Evolutionary conservation across 2,797 vertebrate genomes (phyloP).

Genomic region (Esox lucius): DNA sequence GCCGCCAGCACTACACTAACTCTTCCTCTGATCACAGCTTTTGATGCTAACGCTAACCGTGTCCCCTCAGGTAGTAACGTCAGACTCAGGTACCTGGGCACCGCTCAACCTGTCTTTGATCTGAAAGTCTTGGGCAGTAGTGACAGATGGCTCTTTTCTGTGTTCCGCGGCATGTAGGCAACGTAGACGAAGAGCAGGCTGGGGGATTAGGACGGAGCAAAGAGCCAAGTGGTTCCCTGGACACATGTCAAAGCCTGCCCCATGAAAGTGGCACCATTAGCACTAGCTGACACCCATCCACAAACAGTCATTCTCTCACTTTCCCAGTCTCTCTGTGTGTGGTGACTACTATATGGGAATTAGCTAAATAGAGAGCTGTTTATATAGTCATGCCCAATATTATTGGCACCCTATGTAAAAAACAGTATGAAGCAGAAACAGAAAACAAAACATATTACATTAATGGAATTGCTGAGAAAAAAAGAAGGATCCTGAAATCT

Average conservation of each 20-base stretch:
- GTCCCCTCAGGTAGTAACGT: constrained; percentile 26
- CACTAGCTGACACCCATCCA: constrained; percentile 30
- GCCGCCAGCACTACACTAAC: not conserved
- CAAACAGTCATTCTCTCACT: not conserved
- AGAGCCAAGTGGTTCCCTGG: constrained; percentile 58
- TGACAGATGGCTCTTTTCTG: constrained; percentile 71
- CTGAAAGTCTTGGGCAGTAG: constrained; percentile 50
- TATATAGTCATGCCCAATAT: no score
- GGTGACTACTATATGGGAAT: no score
- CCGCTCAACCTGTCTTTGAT: constrained; percentile 40
- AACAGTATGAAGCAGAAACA: no score
- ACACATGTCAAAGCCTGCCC: constrained; percentile 63
- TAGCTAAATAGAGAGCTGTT: no score
- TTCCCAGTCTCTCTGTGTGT: not conserved
- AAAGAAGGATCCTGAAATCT: no score
- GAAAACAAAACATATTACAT: no score
- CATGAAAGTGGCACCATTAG: constrained; percentile 63
- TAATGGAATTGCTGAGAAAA: no score
- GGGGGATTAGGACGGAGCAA: constrained; percentile 31
- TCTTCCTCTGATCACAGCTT: constrained; percentile 9
- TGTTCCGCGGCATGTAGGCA: constrained; percentile 16
- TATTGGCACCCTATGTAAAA: no score
- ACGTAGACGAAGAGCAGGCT: constrained; percentile 17
- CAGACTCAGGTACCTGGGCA: constrained; percentile 32
- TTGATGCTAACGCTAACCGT: constrained; percentile 25